phyloP scores from a whole-genome alignment of 2,113 vertebrate genomes.

The Notarius lentiginosus region DNA sequence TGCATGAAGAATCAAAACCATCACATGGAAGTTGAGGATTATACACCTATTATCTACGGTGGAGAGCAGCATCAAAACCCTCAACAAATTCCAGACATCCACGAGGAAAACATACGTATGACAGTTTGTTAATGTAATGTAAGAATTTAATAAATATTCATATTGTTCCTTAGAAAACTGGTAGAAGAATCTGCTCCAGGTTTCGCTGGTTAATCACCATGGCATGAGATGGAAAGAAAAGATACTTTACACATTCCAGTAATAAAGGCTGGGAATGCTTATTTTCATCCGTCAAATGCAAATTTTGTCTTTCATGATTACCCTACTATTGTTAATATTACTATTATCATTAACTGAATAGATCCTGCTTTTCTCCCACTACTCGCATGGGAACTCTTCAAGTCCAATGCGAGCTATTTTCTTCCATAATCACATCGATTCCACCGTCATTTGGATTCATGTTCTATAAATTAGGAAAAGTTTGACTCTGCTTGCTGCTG shows the following conservation, averaged over 20 bases:
- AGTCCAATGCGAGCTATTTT: background rate
- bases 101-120: background rate
- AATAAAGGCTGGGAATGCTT: background rate
- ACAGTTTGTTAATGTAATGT: background rate
- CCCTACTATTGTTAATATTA: background rate
- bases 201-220: background rate
- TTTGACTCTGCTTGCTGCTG: background rate
- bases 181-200: background rate
- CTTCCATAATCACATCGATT: background rate
- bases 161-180: background rate
- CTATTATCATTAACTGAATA: background rate
- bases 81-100: background rate
- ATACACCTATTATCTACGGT: background rate
- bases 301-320: background rate
- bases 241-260: background rate
- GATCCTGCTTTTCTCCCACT: background rate
- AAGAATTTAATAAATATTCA: background rate
- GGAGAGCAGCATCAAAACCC: background rate
- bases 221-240: background rate
- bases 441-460: background rate
- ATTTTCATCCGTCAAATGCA: background rate
- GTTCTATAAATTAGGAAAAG: background rate
- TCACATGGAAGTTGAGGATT: background rate
- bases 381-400: background rate
- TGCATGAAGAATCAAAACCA: background rate